Evolutionary conservation across 1,140 invertebrate species (phyloP), one percentile per base, ranked within the genome.

Genomic region (Scaptomyza pallida): DNA sequence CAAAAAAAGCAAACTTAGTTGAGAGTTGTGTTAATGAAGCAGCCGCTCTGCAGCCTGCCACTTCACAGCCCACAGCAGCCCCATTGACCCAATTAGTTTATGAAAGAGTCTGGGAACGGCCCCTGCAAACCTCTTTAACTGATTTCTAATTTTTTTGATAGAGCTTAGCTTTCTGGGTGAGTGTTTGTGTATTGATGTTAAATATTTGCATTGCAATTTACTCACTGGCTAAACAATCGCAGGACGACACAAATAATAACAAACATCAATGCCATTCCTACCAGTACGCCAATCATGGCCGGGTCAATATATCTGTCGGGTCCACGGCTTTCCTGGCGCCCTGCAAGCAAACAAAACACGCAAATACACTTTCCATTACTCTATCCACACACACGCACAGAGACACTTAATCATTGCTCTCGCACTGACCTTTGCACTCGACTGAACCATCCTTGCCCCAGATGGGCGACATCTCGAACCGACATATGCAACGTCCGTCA

Each of bases 241-340:
- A 98, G 94, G 40, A 98, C 97, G 71, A 98, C 95, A 92, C 97
- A 98, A 89, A 98, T 97, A 91, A 97, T 97, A 91, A 98, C 94
- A 92, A 98, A 98, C 97, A 98, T 98, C 51, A 98, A 93, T 61
- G 95, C 96, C 95, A 98, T 96, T 26, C 95, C 97, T 48, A 97
- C 96, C 68, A 98, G 94, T 44, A 98, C 95, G 44, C 96, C 95
- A 85, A 98, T 97, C 97, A 97, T 97, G 17, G 96, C 95, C 45
- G 96, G 96, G 92, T 97, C 96, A 57, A 97, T 92, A 80, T 95
- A 94, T 51, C 92, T 92, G 57, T 94, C 93, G 45, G 74, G 44
- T 69, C 77, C 89, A 21, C 75, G 71, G 51, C 89, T 91, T 23
- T 91, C 86, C 61, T 78, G 73, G 44, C 89, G 89, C 37, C 89